Evolutionary conservation across 2,113 vertebrate genomes (phyloP).

Genomic region (Erpornis zantholeuca): DNA sequence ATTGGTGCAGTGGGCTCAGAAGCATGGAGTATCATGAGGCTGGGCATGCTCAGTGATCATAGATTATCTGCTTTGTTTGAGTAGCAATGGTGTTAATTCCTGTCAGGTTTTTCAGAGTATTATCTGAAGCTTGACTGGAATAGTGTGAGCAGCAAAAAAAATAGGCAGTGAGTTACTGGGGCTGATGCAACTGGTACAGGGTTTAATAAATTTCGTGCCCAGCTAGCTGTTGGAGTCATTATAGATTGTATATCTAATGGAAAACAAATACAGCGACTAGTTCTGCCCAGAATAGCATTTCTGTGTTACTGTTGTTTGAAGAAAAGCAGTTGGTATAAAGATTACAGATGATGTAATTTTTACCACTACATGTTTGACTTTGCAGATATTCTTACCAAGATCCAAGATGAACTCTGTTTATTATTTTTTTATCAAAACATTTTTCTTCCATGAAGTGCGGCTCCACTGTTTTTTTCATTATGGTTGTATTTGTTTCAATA

Average conservation of each 20-base stretch:
- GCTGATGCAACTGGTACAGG: neutral
- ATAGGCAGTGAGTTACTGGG: neutral
- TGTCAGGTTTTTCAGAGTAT: neutral
- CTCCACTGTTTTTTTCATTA: neutral
- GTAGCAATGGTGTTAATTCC: neutral
- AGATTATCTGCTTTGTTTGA: neutral
- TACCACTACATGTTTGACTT: slow-evolving; percentile 36
- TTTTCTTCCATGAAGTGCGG: neutral
- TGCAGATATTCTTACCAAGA: slow-evolving; percentile 11
- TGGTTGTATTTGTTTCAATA: neutral
- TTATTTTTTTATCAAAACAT: slow-evolving; percentile 36
- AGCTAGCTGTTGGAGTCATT: slow-evolving; percentile 9
- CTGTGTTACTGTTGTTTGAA: slow-evolving; percentile 43
- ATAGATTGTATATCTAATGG: slow-evolving; percentile 33
- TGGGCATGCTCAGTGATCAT: neutral
- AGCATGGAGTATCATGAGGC: neutral
- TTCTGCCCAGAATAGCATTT: slow-evolving; percentile 48
- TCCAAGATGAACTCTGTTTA: slow-evolving; percentile 44
- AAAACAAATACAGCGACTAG: slow-evolving; percentile 43
- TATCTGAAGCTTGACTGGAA: neutral
- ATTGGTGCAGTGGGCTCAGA: neutral
- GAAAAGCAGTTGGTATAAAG: slow-evolving; percentile 58
- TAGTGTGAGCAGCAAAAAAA: neutral
- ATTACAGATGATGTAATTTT: slow-evolving; percentile 63
- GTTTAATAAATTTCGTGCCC: slow-evolving; percentile 34